Evolutionary conservation across 2,888 invertebrate species (phyloP).

Genomic region (Platycheirus albimanus): DNA sequence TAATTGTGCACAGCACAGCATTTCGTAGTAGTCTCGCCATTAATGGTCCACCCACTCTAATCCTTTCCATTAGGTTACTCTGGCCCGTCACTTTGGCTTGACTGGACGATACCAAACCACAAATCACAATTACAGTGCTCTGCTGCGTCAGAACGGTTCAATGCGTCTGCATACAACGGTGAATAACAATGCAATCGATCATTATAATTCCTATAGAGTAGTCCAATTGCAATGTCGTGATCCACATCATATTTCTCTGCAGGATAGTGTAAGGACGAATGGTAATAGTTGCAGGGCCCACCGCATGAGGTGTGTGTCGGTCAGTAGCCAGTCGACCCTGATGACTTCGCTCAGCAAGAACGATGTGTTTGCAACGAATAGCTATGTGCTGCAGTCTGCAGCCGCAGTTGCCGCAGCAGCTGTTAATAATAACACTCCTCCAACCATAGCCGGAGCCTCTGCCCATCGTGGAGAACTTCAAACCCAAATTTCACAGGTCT

Average conservation of each 20-base stretch:
- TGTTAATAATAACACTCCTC: conserved; percentile 59
- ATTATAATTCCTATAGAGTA: conserved; percentile 80
- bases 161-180: conserved; percentile 81
- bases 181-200: conserved; percentile 81
- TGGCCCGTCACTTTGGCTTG: conserved; percentile 81
- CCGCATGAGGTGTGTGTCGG: conserved; percentile 79
- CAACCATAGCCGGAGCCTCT: conserved; percentile 27
- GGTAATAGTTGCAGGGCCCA: conserved; percentile 76
- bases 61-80: conserved; percentile 78
- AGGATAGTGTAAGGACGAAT: conserved; percentile 81
- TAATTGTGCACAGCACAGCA: background rate
- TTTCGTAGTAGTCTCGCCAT: conserved; percentile 1
- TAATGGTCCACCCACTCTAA: conserved; percentile 27
- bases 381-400: conserved; percentile 64
- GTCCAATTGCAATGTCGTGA: conserved; percentile 81
- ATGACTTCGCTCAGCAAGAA: conserved; percentile 78
- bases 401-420: conserved; percentile 56
- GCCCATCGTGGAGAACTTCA: conserved; percentile 77
- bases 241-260: conserved; percentile 81
- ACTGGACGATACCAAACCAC: conserved; percentile 78
- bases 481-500: conserved; percentile 79
- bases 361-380: conserved; percentile 77
- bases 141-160: conserved; percentile 81
- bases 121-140: conserved; percentile 81
- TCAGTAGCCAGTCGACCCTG: conserved; percentile 79